These are phyloP conservation scores for Myoxocephalus aenaeus DNA, from an alignment of 2,797 vertebrate species.

Conservation along the genomic window DNA sequence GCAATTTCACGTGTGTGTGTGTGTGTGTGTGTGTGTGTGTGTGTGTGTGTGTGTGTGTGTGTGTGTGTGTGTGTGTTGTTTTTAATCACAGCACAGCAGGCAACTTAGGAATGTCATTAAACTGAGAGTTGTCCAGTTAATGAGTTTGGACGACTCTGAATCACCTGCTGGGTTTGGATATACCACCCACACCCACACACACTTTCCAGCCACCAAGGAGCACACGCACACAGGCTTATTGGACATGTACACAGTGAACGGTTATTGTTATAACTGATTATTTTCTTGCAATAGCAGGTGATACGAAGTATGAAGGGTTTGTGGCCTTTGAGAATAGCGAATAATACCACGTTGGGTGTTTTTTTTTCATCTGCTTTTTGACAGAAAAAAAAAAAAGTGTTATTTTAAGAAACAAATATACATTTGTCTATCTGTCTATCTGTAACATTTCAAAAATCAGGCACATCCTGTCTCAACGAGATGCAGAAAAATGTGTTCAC, in stretches of 20 bases:
- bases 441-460: too few relatives aligned
- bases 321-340: neutral
- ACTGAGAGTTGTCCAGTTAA: slow-evolving; percentile 54
- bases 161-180: slow-evolving; percentile 51
- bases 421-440: neutral
- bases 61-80: slow-evolving; percentile 15
- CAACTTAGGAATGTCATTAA: slow-evolving; percentile 45
- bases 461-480: too few relatives aligned
- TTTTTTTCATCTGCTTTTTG: neutral
- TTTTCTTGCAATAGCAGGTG: neutral
- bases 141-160: slow-evolving; percentile 56
- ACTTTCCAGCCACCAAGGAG: neutral
- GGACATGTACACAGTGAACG: neutral
- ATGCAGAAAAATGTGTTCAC: too few relatives aligned
- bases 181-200: neutral
- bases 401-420: neutral
- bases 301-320: neutral
- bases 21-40: too few relatives aligned
- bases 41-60: too few relatives aligned
- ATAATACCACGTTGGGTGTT: neutral
- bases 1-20: slow-evolving; percentile 16
- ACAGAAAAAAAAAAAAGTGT: too few relatives aligned
- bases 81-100: slow-evolving; percentile 34
- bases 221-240: neutral
- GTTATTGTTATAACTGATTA: neutral